These are phyloP conservation scores for Salarias fasciatus DNA, from an alignment of 2,797 vertebrate species.

Conservation along the genomic window DNA sequence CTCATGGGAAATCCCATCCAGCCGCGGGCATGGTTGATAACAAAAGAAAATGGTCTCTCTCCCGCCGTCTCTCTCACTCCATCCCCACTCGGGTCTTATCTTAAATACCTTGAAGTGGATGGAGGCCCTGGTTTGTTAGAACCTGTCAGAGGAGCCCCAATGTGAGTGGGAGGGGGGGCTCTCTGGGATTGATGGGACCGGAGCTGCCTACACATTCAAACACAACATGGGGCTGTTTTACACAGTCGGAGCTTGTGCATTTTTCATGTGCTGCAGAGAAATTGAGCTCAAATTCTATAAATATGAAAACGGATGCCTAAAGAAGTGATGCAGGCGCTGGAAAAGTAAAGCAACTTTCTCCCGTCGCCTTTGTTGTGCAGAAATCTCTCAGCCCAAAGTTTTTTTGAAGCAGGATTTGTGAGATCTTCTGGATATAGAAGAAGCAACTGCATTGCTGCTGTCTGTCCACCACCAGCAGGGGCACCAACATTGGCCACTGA, in stretches of 20 bases:
- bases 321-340: slow-evolving; percentile 13
- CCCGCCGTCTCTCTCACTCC: not conserved
- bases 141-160: slow-evolving; percentile 60
- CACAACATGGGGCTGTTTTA: slow-evolving; percentile 38
- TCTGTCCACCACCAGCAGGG: too few species aligned
- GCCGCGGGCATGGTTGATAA: slow-evolving; percentile 57
- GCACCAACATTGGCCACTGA: too few species aligned
- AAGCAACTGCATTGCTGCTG: too few species aligned
- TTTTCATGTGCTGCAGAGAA: slow-evolving; percentile 37
- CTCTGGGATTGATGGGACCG: slow-evolving; percentile 40
- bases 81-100: slow-evolving; percentile 54
- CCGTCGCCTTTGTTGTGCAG: not conserved
- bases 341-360: slow-evolving; percentile 1
- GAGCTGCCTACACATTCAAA: slow-evolving; percentile 29
- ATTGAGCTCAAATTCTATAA: slow-evolving; percentile 22
- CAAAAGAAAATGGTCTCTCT: slow-evolving; percentile 54
- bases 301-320: slow-evolving; percentile 28
- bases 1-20: slow-evolving; percentile 69
- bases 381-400: slow-evolving; percentile 8
- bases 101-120: slow-evolving; percentile 68
- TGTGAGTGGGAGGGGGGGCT: slow-evolving; percentile 36
- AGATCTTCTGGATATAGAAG: too few species aligned
- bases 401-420: too few species aligned
- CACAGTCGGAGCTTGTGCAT: slow-evolving; percentile 43
- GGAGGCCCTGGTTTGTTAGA: slow-evolving; percentile 56